These are phyloP conservation scores for Sympetrum striolatum DNA, from an alignment of 2,888 invertebrate species.

Conservation along the genomic window DNA sequence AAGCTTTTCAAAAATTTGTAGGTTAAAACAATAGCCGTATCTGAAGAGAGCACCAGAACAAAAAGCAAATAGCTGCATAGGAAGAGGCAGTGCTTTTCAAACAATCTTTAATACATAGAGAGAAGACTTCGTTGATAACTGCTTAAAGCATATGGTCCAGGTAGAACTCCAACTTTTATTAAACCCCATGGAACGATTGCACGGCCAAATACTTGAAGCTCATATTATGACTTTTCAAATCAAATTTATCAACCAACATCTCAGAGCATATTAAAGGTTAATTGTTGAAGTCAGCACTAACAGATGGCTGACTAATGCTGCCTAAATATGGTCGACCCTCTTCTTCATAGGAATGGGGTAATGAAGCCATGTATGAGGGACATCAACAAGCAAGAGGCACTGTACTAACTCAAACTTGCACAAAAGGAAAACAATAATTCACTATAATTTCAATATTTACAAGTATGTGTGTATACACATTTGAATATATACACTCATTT, in stretches of 20 bases:
- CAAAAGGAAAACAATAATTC: not conserved
- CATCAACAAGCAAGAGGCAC: constrained; percentile 37
- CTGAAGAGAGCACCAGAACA: not conserved
- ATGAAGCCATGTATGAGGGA: not conserved
- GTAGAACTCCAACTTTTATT: not conserved
- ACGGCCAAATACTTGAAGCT: not conserved
- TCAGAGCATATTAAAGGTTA: not conserved
- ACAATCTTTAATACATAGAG: not conserved
- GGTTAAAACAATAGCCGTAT: not conserved
- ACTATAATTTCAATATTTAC: constrained; percentile 26
- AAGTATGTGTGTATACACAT: constrained; percentile 20
- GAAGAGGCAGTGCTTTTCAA: not conserved
- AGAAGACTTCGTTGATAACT: not conserved
- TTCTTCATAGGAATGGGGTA: not conserved
- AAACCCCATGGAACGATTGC: not conserved
- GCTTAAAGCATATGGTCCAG: not conserved
- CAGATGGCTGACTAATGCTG: constrained; percentile 11
- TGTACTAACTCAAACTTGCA: constrained; percentile 17
- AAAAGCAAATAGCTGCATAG: constrained; percentile 7
- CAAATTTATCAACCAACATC: not conserved
- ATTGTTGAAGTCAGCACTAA: constrained; percentile 16
- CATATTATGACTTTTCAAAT: not conserved
- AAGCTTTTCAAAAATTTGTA: not conserved
- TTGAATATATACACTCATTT: constrained; percentile 31
- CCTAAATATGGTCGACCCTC: constrained; percentile 27